Evolutionary conservation across 1,140 invertebrate species (phyloP).

Genomic region (Pogonus chalceus): DNA sequence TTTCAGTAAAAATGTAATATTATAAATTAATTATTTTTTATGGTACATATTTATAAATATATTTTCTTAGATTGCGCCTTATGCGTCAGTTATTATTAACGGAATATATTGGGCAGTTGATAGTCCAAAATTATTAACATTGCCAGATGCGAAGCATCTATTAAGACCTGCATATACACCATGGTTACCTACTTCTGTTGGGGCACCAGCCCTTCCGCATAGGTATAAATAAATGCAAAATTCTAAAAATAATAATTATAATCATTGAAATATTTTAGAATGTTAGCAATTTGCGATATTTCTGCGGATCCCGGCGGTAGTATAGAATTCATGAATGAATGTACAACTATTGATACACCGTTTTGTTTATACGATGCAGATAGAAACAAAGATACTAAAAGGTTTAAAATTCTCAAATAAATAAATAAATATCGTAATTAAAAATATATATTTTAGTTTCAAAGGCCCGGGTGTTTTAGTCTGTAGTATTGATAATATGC

Average conservation of each 20-base stretch:
- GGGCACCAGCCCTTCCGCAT: slow-evolving; percentile 84
- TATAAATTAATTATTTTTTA: not conserved
- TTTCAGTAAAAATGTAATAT: slow-evolving; percentile 78
- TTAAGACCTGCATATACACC: slow-evolving; percentile 79
- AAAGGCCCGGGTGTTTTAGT: slow-evolving; percentile 94
- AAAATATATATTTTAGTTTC: slow-evolving; percentile 49
- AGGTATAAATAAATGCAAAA: slow-evolving; percentile 28
- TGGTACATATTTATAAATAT: slow-evolving; percentile 8
- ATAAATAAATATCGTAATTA: slow-evolving; percentile 3
- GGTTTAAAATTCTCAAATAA: slow-evolving; percentile 35
- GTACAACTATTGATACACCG: slow-evolving; percentile 97
- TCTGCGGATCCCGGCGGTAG: slow-evolving; percentile 97
- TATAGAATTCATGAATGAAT: slow-evolving; percentile 99
- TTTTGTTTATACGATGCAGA: slow-evolving; percentile 99
- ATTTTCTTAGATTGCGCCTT: slow-evolving; percentile 76
- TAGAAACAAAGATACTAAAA: slow-evolving; percentile 92
- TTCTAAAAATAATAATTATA: slow-evolving; percentile 21
- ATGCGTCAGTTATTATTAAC: slow-evolving; percentile 93
- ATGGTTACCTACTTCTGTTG: slow-evolving; percentile 78
- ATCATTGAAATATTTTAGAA: slow-evolving; percentile 36
- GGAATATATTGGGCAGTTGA: slow-evolving; percentile 98
- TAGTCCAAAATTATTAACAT: slow-evolving; percentile 90
- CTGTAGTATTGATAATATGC: slow-evolving; percentile 99
- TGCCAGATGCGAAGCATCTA: slow-evolving; percentile 94
- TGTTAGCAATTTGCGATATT: slow-evolving; percentile 93